Base-by-base conservation (phyloP, 2,888 invertebrate species). In the Sphaerophoria rueppellii region DNA sequence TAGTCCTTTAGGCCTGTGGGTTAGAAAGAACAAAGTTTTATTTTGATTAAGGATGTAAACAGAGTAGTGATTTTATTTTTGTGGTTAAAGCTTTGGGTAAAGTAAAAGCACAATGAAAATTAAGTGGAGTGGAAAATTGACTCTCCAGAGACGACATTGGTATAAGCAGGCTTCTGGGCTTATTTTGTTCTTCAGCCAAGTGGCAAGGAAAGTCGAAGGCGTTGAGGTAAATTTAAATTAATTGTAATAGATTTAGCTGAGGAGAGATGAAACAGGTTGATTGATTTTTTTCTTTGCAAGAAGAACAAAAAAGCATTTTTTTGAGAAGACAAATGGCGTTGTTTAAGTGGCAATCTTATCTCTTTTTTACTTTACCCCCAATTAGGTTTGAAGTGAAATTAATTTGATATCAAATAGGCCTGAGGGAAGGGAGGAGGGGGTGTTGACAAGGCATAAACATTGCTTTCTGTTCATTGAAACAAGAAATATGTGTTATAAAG, bases 21-120 rank as follows among this genome's bases (percentile, higher is more conserved):
- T 40, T 58, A 12, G 43, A 40, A 43, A 60, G 24, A 69, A 63
- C n/a, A 75, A 80, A 80, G 24, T 63, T 70, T 63, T 63, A 58
- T 46, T 82, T 73, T 50, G 52, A 58, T 57, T 54, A 60, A 76
- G 35, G 50, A 61, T n/a, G 54, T 65, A 37, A 37, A 55, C 6
- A 40, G 24, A 55, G 57, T 55, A 4, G 16, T 65, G 11, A 43
- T 65, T 63, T 77, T 37, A 61, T 24, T 24, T 24, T 24, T 24
- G 24, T 24, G 24, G 24, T 2, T 24, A 24, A 24, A 24, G 24
- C 24, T 24, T 24, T 55, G 61, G 60, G 40, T 58, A 34, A 48
- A 4, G 43, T 40, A 43, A 9, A 12, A 61, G 52, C 6, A 35
- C 43, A 70, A 71, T 60, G 50, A 52, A 72, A 58, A 58, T 37